Conservation (phyloP, 2,888 invertebrate species). For the Aplocera efformata region DNA sequence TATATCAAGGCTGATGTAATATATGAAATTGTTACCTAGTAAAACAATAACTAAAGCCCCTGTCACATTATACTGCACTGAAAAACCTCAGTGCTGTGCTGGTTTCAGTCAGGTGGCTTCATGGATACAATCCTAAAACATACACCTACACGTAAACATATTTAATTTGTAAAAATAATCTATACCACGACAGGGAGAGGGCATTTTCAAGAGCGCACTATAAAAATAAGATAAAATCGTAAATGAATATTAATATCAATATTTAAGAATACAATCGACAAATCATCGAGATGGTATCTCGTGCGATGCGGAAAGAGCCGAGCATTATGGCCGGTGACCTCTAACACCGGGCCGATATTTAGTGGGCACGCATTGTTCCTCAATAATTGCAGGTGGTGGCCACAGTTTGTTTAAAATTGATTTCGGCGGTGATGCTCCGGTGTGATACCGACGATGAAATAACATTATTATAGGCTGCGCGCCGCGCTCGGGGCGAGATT, state of each 20-base stretch:
- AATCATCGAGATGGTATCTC: slow-evolving; percentile 76
- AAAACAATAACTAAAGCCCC: no score
- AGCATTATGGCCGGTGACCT: slow-evolving; percentile 70
- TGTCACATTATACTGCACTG: no score
- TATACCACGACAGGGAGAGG: slow-evolving; percentile 2
- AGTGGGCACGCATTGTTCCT: slow-evolving; percentile 67
- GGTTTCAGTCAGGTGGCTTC: no score
- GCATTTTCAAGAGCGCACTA: slow-evolving; percentile 12
- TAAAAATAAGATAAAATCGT: slow-evolving; percentile 57
- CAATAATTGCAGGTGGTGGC: slow-evolving; percentile 76
- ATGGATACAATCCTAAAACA: no score
- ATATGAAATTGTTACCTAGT: no score
- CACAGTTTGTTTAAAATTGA: slow-evolving; percentile 79
- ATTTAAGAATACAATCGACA: slow-evolving; percentile 74
- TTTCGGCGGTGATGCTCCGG: slow-evolving; percentile 66
- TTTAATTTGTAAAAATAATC: no score
- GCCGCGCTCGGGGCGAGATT: slow-evolving; percentile 38
- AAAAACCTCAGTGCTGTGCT: no score
- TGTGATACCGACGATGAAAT: slow-evolving; percentile 60
- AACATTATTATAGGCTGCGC: slow-evolving; percentile 59
- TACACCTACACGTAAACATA: no score
- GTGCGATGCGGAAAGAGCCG: slow-evolving; percentile 68
- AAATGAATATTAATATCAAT: slow-evolving; percentile 77
- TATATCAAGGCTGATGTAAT: no score
- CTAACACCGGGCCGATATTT: slow-evolving; percentile 66